Evolutionary conservation across 2,113 vertebrate genomes (phyloP), one percentile per base, ranked within the genome.

Genomic region (Copsychus sechellarum): DNA sequence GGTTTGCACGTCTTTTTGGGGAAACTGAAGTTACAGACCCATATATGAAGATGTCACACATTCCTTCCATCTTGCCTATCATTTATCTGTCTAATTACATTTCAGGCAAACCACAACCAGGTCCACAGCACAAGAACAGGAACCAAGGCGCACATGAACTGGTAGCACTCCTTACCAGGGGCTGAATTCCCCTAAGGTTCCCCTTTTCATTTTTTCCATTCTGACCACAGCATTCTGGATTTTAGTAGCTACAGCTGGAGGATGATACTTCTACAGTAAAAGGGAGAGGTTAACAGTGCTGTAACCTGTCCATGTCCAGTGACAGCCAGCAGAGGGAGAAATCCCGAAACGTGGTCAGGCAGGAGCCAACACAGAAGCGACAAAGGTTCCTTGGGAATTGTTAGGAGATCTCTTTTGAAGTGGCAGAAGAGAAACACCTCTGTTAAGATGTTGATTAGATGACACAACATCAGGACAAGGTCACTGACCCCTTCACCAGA

Each of bases 141-240:
- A 86, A 81, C 72, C 83, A 88, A 77, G 57, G 25, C 69, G 65
- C 80, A 92, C 43, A 38, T 54, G 86, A 96, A 86, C 45, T 11
- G 8, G 86, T 7, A 64, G 14, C 51, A 60, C 9, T 14, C 88
- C 80, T 91, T 64, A 93, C 57, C 14, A 6, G 23, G 25, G 14
- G 34, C n/a, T 5, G 2, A 81, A 81, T 60, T 82, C 36, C 43
- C 53, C 38, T 29, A 33, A 67, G 40, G 54, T 70, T 95, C 66
- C 45, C 53, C 57, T 78, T 31, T 60, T 79, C 78, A 70, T 57
- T 74, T 61, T 82, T 91, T 90, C 65, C 83, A 80, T 93, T 97
- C 95, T 96, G 33, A 86, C 48, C 71, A 84, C 66, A 82, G 57
- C 61, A 82, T 64, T 78, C 48, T 64, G 14, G 11, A 45, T 91